Evolutionary conservation across 1,140 invertebrate genomes (phyloP).

Genomic region (Zaprionus africanus): DNA sequence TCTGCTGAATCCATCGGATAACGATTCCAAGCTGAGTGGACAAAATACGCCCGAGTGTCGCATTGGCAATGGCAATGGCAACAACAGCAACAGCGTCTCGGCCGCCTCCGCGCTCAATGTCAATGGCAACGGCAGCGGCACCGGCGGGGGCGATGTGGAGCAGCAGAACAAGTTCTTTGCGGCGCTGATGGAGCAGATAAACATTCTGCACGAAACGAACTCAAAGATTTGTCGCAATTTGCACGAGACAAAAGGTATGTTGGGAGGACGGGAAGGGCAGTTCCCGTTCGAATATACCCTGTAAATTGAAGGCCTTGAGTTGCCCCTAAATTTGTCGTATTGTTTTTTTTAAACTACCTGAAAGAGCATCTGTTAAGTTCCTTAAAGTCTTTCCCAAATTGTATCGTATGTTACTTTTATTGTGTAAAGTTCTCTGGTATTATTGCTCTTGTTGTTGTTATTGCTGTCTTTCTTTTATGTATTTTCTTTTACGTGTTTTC

Average conservation of each 20-base stretch:
- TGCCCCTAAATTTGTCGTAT: no score
- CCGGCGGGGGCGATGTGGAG: conserved; percentile 42
- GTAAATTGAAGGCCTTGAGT: not conserved
- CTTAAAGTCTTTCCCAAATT: not conserved
- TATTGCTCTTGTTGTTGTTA: conserved; percentile 28
- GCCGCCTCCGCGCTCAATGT: conserved; percentile 34
- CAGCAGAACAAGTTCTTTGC: conserved; percentile 81
- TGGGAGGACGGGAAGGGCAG: no score
- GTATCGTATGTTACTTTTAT: not conserved
- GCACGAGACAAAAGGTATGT: conserved; percentile 83
- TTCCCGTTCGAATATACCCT: not conserved
- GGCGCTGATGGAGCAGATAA: conserved; percentile 82
- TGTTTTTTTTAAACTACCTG: no score
- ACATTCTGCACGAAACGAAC: conserved; percentile 82
- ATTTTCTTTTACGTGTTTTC: conserved; percentile 37
- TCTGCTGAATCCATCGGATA: conserved; percentile 80
- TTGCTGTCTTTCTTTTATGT: conserved; percentile 51
- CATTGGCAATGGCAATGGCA: conserved; percentile 51
- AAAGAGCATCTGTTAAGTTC: not conserved
- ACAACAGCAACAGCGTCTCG: conserved; percentile 9
- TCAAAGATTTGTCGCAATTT: conserved; percentile 84
- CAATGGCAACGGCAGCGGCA: conserved; percentile 37
- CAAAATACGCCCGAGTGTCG: conserved; percentile 77
- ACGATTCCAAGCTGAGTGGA: conserved; percentile 79
- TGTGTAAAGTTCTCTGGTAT: conserved; percentile 8